A percentile compares a stretch with the other conserved stretches of the same genome.
phyloP scores from a whole-genome alignment of 1,140 invertebrate genomes.

The Venustaconcha ellipsiformis region DNA sequence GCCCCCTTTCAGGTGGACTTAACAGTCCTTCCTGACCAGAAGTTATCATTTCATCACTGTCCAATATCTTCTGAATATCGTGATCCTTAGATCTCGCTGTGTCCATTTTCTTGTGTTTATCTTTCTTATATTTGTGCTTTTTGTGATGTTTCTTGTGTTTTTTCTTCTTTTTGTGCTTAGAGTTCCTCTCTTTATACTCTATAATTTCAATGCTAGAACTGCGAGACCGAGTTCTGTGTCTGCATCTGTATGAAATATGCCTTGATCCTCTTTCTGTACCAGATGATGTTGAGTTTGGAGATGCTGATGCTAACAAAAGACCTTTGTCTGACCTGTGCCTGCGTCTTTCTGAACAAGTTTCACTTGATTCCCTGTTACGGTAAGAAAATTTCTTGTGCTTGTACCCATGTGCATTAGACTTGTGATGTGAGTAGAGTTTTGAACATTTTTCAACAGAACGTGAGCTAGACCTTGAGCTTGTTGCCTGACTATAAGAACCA shows the following conservation, averaged over 20 bases:
- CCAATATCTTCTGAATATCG: not conserved
- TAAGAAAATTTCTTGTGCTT: slow-evolving; percentile 24
- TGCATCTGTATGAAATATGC: slow-evolving; percentile 12
- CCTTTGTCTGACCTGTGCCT: not conserved
- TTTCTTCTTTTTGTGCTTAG: slow-evolving; percentile 19
- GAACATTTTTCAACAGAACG: not conserved
- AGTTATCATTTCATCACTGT: not conserved
- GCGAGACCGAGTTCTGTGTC: slow-evolving; percentile 9
- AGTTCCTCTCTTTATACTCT: slow-evolving; percentile 29
- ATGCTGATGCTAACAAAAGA: slow-evolving; percentile 7
- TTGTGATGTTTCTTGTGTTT: slow-evolving; percentile 24
- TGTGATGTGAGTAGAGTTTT: slow-evolving; percentile 10
- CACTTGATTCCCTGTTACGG: not conserved
- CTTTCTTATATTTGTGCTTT: not conserved
- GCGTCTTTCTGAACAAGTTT: not conserved
- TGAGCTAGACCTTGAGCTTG: slow-evolving; percentile 1
- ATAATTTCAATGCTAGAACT: slow-evolving; percentile 27
- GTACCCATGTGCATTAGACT: slow-evolving; percentile 10
- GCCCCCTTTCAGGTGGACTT: not conserved
- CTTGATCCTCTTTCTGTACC: slow-evolving; percentile 15
- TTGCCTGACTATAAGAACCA: not conserved
- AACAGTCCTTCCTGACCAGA: too few relatives aligned
- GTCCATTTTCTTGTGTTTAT: not conserved
- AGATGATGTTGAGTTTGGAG: not conserved
- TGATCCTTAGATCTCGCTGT: not conserved